phyloP scores from a whole-genome alignment of 2,888 invertebrate genomes.

The Sphinx pinastri region DNA sequence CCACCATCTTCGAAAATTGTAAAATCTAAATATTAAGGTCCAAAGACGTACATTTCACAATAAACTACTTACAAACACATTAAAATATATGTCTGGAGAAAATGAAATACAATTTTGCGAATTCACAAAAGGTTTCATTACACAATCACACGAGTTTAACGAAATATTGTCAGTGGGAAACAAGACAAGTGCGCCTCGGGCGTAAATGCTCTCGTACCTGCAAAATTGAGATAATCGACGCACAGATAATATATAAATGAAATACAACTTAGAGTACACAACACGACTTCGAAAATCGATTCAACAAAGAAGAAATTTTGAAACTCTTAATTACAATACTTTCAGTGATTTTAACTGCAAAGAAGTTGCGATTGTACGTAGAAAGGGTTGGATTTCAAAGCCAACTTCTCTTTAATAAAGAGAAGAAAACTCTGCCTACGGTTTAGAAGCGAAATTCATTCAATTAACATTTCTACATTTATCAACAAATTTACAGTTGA shows the following conservation, averaged over 20 bases:
- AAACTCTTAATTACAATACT: constrained; percentile 28
- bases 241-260: constrained; percentile 4
- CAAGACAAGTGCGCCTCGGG: not conserved
- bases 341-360: constrained; percentile 26
- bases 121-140: not conserved
- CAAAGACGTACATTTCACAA: not conserved
- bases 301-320: constrained; percentile 24
- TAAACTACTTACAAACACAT: not conserved
- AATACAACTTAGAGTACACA: not conserved
- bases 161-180: not conserved
- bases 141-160: not conserved
- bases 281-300: constrained; percentile 24
- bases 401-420: constrained; percentile 19
- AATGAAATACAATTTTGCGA: not conserved
- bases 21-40: not conserved
- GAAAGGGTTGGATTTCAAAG: constrained; percentile 27
- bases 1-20: too few species aligned
- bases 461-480: not conserved
- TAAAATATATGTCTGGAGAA: not conserved
- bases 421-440: not conserved
- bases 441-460: constrained; percentile 12
- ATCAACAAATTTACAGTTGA: not conserved
- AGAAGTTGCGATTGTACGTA: constrained; percentile 21
- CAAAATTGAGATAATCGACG: not conserved
- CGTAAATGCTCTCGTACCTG: not conserved